A percentile compares a stretch with the other conserved stretches of the same genome.
phyloP scores from a whole-genome alignment of 64 coral and sea anemone species.

The Montipora efflorescens region DNA sequence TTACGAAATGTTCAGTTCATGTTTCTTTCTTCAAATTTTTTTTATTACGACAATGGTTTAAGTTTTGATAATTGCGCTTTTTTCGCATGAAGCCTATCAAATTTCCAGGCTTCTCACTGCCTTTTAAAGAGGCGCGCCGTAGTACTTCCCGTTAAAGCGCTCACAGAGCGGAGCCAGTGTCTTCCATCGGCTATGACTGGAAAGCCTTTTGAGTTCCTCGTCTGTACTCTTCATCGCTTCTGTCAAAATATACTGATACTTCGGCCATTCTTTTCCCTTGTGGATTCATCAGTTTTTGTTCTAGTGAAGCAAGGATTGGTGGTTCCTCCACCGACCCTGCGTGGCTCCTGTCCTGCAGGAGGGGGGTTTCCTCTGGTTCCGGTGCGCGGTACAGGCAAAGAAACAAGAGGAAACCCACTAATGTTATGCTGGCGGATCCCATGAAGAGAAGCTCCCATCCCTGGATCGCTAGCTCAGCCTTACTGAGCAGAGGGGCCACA shows the following conservation, averaged over 20 bases:
- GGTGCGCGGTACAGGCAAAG: conserved; percentile 59
- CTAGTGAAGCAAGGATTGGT: not conserved
- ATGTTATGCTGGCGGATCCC: conserved; percentile 31
- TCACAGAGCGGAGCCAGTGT: not conserved
- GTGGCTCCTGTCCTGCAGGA: conserved; percentile 9
- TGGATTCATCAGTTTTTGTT: conserved; percentile 20
- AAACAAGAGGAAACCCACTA: conserved; percentile 48
- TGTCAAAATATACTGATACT: not conserved
- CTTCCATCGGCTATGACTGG: not conserved
- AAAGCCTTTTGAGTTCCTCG: not conserved
- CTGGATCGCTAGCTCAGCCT: conserved; percentile 50
- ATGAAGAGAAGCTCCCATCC: conserved; percentile 75
- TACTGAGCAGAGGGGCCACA: conserved; percentile 64
- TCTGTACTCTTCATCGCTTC: not conserved
- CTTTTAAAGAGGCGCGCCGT: not conserved
- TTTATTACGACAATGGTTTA: not conserved
- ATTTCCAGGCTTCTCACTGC: not conserved
- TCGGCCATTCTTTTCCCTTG: not conserved
- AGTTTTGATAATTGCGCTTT: not conserved
- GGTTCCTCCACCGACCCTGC: not conserved
- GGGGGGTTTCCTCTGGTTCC: conserved; percentile 40
- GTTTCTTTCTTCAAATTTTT: not conserved
- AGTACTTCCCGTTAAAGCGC: not conserved
- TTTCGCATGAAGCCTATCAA: not conserved
- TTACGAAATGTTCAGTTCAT: not conserved